phyloP scores from a whole-genome alignment of 2,797 vertebrate species.

The Vireo griseus region DNA sequence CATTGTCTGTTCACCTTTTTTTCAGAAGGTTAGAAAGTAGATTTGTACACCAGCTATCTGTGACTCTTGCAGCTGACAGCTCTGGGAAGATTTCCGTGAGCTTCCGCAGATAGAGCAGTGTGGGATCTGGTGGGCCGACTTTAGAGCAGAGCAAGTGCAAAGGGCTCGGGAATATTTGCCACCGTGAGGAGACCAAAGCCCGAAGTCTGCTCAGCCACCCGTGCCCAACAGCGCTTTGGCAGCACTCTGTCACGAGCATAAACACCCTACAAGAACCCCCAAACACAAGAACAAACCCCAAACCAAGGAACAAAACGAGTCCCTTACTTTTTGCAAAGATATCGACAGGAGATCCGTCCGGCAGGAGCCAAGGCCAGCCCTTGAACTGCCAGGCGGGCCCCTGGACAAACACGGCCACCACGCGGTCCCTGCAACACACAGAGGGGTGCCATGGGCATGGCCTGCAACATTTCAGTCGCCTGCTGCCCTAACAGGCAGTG shows the following conservation, averaged over 20 bases:
- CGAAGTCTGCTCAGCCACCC: background rate
- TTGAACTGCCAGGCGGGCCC: constrained; percentile 99
- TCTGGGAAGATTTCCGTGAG: background rate
- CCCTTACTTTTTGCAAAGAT: constrained; percentile 97
- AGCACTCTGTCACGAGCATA: background rate
- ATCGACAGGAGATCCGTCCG: constrained; percentile 96
- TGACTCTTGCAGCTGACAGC: background rate
- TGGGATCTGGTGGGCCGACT: too few species aligned
- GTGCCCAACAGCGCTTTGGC: background rate
- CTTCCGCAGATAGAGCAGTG: background rate
- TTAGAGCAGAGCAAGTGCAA: background rate
- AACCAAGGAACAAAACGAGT: background rate
- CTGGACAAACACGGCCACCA: constrained; percentile 96
- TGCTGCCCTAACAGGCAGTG: background rate
- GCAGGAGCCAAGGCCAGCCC: constrained; percentile 97
- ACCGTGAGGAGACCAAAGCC: background rate
- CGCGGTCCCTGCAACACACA: constrained; percentile 85
- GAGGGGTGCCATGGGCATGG: background rate
- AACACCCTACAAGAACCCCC: background rate
- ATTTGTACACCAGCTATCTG: background rate
- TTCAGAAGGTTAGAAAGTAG: background rate
- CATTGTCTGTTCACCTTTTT: background rate
- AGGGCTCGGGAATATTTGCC: background rate
- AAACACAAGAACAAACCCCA: background rate
- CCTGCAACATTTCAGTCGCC: background rate